A percentile compares a stretch with the other conserved stretches of the same genome.
These are phyloP conservation scores for Ploceus nigricollis DNA, from an alignment of 2,113 vertebrate genomes.

Conservation along the genomic window DNA sequence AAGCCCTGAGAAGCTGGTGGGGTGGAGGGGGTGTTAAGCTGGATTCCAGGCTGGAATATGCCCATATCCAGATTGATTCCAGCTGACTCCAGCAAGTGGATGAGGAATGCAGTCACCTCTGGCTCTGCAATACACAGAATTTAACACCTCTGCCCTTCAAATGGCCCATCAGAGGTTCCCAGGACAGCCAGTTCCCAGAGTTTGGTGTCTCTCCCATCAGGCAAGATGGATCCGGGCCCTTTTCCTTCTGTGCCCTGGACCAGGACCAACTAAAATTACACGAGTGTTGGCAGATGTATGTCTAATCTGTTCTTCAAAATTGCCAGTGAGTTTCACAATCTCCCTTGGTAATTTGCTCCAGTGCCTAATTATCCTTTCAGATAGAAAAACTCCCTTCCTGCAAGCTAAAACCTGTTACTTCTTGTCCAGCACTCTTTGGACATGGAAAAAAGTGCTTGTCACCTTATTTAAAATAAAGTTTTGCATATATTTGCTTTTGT, in stretches of 20 bases:
- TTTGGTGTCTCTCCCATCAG: slow-evolving; percentile 19
- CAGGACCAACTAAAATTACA: slow-evolving; percentile 43
- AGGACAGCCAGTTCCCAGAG: neutral
- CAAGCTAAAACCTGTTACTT: slow-evolving; percentile 30
- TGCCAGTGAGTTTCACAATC: slow-evolving; percentile 63
- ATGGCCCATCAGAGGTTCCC: neutral
- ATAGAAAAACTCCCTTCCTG: slow-evolving; percentile 38
- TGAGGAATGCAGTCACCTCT: neutral
- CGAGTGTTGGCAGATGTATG: slow-evolving; percentile 41
- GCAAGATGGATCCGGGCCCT: neutral
- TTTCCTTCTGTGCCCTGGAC: slow-evolving; percentile 42
- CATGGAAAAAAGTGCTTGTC: neutral
- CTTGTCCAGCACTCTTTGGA: neutral
- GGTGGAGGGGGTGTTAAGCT: neutral
- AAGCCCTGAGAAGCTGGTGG: neutral
- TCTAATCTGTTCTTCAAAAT: slow-evolving; percentile 62
- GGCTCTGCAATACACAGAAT: neutral
- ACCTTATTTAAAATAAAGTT: neutral
- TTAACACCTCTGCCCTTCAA: neutral
- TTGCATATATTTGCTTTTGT: neutral
- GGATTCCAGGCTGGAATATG: neutral
- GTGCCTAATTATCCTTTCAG: slow-evolving; percentile 55
- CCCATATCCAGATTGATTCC: neutral
- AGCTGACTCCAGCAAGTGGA: neutral
- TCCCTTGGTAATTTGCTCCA: slow-evolving; percentile 59